Base-by-base conservation (phyloP, 1,140 invertebrate species). In the Galleria mellonella region DNA sequence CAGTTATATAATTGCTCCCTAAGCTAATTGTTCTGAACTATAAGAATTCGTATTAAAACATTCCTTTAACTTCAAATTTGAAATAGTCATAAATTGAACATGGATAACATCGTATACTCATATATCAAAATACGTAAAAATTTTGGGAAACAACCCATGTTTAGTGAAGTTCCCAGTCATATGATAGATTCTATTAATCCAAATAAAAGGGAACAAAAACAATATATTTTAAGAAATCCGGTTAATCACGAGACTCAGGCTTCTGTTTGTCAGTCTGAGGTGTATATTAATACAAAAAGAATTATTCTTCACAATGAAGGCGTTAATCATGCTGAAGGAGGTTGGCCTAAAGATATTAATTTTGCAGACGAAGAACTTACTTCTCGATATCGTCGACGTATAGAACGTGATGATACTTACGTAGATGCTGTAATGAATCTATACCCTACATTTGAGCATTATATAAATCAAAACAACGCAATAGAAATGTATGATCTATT, bases 261-360 rank as follows among this genome's bases (percentile, higher is more conserved):
- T 46, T 84, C 85, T n/a, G 88, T 85, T 51, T 72, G 70, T 47
- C 88, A 85, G 46, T 87, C 90, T n/a, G 66, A 87, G 35, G 89
- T 91, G 55, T 87, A 90, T 70, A 89, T 91, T 52, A 89, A 89
- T 45, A 89, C 88, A 4, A 64, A 79, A 46, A 63, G 92, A 58
- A 92, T 93, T 46, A 92, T 93, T 43, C 93, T 90, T 62, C 90
- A 90, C 48, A 89, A 90, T 48, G 79, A 87, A 12, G 92, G 94
- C 0, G 92, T 96, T 64, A 93, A 94, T 53, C 97, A 99, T 72
- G 89, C 90, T 9, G 97, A 98, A 87, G 97, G 97, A 29, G 97
- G 97, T 0, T 99, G 97, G 97, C 96, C 97, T 0, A 97, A 97
- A 87, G 97, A 98, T 61, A 90, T 99, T 36, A 96, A 96, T 69